A percentile compares a stretch with the other conserved stretches of the same genome.
These are phyloP conservation scores for Metridium senile DNA, from an alignment of 92 coral and sea anemone species.

Conservation along the genomic window DNA sequence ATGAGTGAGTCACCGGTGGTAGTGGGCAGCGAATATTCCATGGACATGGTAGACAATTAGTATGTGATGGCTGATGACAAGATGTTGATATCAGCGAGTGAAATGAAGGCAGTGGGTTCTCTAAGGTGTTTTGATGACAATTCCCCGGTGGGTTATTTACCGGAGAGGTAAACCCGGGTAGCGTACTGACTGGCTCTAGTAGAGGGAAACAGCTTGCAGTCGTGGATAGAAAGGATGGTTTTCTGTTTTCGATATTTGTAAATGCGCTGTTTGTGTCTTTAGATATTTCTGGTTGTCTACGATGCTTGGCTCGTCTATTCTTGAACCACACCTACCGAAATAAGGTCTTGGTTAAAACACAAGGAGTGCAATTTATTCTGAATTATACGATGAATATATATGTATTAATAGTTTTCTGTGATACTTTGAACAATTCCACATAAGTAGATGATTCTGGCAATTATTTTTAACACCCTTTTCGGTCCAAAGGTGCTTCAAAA, in stretches of 20 bases:
- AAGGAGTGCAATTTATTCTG: too few relatives aligned
- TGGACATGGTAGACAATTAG: conserved; percentile 12
- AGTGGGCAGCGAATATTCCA: conserved; percentile 30
- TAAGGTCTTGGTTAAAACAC: too few relatives aligned
- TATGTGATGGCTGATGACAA: conserved; percentile 21
- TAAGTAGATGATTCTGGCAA: too few relatives aligned
- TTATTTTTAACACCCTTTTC: too few relatives aligned
- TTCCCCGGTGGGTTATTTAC: conserved; percentile 10
- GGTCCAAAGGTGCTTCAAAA: too few relatives aligned
- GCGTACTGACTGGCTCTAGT: conserved; percentile 4
- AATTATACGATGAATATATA: too few relatives aligned
- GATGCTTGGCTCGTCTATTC: conserved; percentile 90
- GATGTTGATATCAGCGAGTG: conserved; percentile 29
- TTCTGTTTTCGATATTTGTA: conserved; percentile 19
- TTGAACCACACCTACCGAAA: conserved; percentile 99
- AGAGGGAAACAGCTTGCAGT: background rate
- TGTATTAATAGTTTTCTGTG: too few relatives aligned
- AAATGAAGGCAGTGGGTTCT: conserved; percentile 24
- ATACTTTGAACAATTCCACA: too few relatives aligned
- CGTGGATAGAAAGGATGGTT: background rate
- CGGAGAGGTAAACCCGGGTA: background rate
- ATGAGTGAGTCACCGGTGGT: conserved; percentile 11
- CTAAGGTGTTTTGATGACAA: conserved; percentile 5
- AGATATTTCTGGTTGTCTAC: conserved; percentile 57
- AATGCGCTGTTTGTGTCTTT: conserved; percentile 35